These are phyloP conservation scores for Etheostoma cragini DNA, from an alignment of 2,113 vertebrate genomes.

Conservation along the genomic window DNA sequence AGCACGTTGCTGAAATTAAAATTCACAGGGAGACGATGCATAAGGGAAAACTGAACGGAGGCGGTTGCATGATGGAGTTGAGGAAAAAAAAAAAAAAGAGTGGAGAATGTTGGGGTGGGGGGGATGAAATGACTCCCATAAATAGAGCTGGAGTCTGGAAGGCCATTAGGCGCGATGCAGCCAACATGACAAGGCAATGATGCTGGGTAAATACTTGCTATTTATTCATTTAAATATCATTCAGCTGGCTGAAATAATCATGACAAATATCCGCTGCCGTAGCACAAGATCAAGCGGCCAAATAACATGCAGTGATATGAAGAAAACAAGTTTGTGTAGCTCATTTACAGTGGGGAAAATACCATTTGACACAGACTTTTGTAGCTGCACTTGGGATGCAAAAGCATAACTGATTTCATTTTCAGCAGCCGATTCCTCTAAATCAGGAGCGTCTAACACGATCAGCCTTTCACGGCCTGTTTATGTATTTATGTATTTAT, in stretches of 20 bases:
- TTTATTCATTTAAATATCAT: conserved; percentile 89
- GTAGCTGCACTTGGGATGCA: conserved; percentile 43
- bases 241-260: conserved; percentile 68
- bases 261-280: conserved; percentile 65
- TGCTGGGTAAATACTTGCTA: conserved; percentile 90
- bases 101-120: conserved; percentile 26
- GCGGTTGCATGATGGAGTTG: conserved; percentile 89
- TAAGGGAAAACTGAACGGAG: conserved; percentile 87
- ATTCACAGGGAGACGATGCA: conserved; percentile 91
- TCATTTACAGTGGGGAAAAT: conserved; percentile 62
- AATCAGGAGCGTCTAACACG: conserved; percentile 70
- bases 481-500: conserved; percentile 83
- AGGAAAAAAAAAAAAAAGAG: conserved; percentile 51
- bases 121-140: conserved; percentile 88
- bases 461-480: conserved; percentile 73
- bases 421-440: conserved; percentile 54
- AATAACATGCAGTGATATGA: conserved; percentile 65
- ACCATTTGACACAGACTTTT: conserved; percentile 64
- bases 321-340: conserved; percentile 74
- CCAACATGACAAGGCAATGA: conserved; percentile 90
- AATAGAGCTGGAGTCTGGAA: conserved; percentile 88
- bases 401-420: conserved; percentile 73
- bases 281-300: conserved; percentile 73
- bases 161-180: conserved; percentile 87
- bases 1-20: conserved; percentile 92